Percentiles rank a stretch among this genome's conserved stretches.
Evolutionary conservation across 2,888 invertebrate genomes (phyloP).

Genomic region (Protodeltote pygarga): DNA sequence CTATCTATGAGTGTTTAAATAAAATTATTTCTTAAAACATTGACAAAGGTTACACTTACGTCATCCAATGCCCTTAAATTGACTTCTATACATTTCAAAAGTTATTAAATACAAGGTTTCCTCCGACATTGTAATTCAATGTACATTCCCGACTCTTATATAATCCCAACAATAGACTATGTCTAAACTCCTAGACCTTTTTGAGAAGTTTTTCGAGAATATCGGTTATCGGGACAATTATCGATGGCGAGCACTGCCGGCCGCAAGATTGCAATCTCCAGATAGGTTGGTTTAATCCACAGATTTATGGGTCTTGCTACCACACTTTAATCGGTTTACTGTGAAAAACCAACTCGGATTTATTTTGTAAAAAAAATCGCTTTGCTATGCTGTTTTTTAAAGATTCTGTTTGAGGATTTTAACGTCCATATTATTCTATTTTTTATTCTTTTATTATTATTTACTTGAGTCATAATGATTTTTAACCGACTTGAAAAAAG

Average conservation of each 20-base stretch:
- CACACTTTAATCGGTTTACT: slow-evolving; percentile 73
- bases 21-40: too few relatives aligned
- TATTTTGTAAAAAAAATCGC: slow-evolving; percentile 28
- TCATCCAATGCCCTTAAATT: neutral
- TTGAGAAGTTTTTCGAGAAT: slow-evolving; percentile 64
- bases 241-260: slow-evolving; percentile 71
- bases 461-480: too few relatives aligned
- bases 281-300: slow-evolving; percentile 81
- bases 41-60: too few relatives aligned
- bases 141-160: slow-evolving; percentile 30
- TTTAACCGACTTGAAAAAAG: too few relatives aligned
- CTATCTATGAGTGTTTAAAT: too few relatives aligned
- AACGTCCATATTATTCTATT: too few relatives aligned
- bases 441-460: too few relatives aligned
- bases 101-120: slow-evolving; percentile 8
- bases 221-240: slow-evolving; percentile 80
- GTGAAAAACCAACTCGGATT: slow-evolving; percentile 65
- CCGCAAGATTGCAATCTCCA: slow-evolving; percentile 78
- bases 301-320: slow-evolving; percentile 78
- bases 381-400: slow-evolving; percentile 11
- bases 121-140: slow-evolving; percentile 34
- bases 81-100: neutral
- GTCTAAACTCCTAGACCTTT: slow-evolving; percentile 56
- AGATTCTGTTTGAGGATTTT: neutral
- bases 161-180: slow-evolving; percentile 48